Evolutionary conservation across 2,888 invertebrate species (phyloP), one percentile per base, ranked within the genome.

Genomic region (Lithophane ornitopus): DNA sequence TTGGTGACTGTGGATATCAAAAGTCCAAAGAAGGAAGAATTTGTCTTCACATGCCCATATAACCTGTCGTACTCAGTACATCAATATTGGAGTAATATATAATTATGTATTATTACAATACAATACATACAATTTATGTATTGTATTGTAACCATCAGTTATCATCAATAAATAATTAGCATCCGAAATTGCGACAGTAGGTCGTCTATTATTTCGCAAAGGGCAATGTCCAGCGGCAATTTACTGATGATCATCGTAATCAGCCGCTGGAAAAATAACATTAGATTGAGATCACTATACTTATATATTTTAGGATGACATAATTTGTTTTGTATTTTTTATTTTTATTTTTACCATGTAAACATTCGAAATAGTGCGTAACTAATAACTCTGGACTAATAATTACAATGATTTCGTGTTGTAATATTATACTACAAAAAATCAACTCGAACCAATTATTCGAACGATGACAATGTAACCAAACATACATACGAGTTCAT

Each of bases 331-430:
- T 26, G n/a, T 28, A 26, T 54, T 67, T 41, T 39, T 34, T 28
- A 26, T 54, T 67, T 41, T 39, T 49, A 49, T 49, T 49, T 8
- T 8, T 49, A 49, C 22, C 2, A 9, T 54, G 11, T 46, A 52
- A 70, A n/a, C 28, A 26, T 54, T 49, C 2, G n/a, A 72, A 78
- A 65, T 59, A 59, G 52, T 80, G 58, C 80, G 39, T 41, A n/a
- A 39, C 73, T 58, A 78, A 66, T 66, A 34, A 66, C 49, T 49
- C 19, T 41, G n/a, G 14, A 12, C 39, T 49, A 26, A 46, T 56
- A n/a, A 44, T 41, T 41, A 12, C n/a, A 41, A 39, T 69, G 1
- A n/a, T 65, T 58, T 69, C 12, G 14, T 59, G 9, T 69, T 77
- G 8, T 26, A 41, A 56, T 26, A 59, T 28, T 49, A 19, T 19